Evolutionary conservation across 2,797 vertebrate species (phyloP).

Genomic region (Poecile montanus): DNA sequence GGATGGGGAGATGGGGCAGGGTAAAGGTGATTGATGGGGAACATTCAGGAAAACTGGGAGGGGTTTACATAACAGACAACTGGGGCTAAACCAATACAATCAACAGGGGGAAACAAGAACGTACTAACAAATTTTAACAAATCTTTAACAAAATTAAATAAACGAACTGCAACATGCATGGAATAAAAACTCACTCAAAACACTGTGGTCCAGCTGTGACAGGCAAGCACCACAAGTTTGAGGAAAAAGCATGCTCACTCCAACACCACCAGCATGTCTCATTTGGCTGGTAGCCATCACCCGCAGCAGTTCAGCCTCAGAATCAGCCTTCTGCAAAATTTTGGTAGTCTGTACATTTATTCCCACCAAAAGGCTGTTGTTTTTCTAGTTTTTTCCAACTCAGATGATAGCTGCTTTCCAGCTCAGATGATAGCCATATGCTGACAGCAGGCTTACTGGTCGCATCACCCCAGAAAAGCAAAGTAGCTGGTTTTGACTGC

Average conservation of each 20-base stretch:
- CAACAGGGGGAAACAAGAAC: no score
- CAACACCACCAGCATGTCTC: accelerated
- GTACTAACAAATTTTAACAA: no score
- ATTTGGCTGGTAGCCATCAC: background rate
- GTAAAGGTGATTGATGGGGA: no score
- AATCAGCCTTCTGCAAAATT: background rate
- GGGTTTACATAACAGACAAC: no score
- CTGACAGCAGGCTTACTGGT: background rate
- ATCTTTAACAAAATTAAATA: no score
- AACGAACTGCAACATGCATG: no score
- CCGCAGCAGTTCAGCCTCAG: background rate
- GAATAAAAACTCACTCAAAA: background rate
- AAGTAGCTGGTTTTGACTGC: background rate
- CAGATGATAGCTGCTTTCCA: background rate
- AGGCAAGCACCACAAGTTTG: accelerated
- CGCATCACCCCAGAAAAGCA: accelerated
- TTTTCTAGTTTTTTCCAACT: background rate
- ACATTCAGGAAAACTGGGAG: no score
- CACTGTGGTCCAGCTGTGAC: background rate
- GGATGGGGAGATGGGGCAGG: no score
- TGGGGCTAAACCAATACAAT: no score
- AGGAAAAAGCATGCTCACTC: background rate
- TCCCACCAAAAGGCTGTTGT: background rate
- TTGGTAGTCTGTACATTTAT: background rate
- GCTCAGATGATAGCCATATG: background rate